phyloP scores from a whole-genome alignment of 2,797 vertebrate species.

The Erpetoichthys calabaricus region DNA sequence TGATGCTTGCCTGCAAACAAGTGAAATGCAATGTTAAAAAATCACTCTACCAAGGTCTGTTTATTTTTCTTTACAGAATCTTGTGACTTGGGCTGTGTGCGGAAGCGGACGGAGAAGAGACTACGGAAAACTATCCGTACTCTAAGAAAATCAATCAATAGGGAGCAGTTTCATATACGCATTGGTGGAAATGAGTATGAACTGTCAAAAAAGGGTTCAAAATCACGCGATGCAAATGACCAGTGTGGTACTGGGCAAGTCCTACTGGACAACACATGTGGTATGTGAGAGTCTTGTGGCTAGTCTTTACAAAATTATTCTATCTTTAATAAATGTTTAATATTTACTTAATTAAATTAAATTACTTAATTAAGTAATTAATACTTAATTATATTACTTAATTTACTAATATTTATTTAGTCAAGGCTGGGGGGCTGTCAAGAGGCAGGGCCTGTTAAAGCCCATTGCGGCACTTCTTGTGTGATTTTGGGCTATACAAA shows the following conservation, averaged over 20 bases:
- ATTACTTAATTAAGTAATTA: too few relatives aligned
- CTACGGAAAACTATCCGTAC: constrained; percentile 84
- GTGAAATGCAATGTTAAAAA: background rate
- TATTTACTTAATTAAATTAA: too few relatives aligned
- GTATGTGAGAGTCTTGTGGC: constrained; percentile 45
- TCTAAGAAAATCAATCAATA: constrained; percentile 77
- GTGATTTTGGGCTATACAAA: too few relatives aligned
- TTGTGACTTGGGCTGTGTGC: constrained; percentile 72
- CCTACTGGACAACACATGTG: constrained; percentile 67
- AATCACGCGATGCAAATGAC: constrained; percentile 43
- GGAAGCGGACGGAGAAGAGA: constrained; percentile 76
- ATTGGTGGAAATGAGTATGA: constrained; percentile 69
- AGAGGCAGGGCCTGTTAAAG: too few relatives aligned
- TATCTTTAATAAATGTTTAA: background rate
- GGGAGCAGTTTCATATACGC: constrained; percentile 80
- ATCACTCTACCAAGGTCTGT: background rate
- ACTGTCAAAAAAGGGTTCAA: constrained; percentile 50
- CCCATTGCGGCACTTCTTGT: too few relatives aligned
- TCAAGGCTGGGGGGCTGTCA: too few relatives aligned
- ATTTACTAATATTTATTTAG: too few relatives aligned
- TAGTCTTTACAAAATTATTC: background rate
- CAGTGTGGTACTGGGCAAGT: constrained; percentile 64
- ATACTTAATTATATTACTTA: too few relatives aligned
- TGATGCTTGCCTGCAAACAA: constrained; percentile 17
- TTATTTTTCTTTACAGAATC: constrained; percentile 58